Conservation (phyloP, 2,797 vertebrate genomes). For the Carcharodon carcharias region DNA sequence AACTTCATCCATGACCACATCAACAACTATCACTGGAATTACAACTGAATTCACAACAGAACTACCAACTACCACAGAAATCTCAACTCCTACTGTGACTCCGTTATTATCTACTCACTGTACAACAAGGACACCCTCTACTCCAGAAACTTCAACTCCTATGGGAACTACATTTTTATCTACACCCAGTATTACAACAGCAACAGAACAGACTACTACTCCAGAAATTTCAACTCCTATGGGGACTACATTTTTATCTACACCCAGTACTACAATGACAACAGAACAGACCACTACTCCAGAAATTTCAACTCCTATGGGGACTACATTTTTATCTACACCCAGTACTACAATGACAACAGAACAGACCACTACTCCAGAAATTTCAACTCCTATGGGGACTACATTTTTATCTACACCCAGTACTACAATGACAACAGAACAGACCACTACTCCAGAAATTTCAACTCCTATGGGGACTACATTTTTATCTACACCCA, state of each 20-base stretch:
- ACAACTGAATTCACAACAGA: conserved; percentile 34
- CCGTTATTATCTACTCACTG: not conserved
- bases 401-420: conserved; percentile 26
- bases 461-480: not conserved
- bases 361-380: no score
- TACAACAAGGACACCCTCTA: not conserved
- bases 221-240: not conserved
- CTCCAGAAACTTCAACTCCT: not conserved
- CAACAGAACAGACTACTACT: not conserved
- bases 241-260: not conserved
- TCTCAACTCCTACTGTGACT: not conserved
- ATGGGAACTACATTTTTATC: not conserved
- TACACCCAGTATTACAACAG: not conserved
- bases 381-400: not conserved
- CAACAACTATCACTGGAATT: not conserved
- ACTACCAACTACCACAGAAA: conserved; percentile 28
- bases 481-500: not conserved
- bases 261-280: not conserved
- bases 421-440: not conserved
- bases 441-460: not conserved
- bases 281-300: not conserved
- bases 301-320: not conserved
- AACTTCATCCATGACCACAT: not conserved
- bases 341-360: no score
- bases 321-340: not conserved